Percentiles rank a stretch among this genome's conserved stretches.
phyloP scores from a whole-genome alignment of 2,113 vertebrate genomes.

The crab-eating macaque (Macaca fascicularis) region DNA sequence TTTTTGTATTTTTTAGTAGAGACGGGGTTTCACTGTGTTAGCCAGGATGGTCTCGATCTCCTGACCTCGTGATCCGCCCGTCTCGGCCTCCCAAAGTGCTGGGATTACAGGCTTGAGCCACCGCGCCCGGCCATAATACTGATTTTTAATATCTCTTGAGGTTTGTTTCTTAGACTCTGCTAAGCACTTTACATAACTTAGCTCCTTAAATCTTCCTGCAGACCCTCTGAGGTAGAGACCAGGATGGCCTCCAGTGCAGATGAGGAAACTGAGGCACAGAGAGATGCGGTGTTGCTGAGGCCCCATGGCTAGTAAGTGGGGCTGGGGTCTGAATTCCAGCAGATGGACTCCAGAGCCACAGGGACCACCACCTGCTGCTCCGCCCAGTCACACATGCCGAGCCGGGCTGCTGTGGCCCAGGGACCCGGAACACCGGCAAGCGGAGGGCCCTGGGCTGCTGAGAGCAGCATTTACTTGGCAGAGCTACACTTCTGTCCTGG shows the following conservation, averaged over 20 bases:
- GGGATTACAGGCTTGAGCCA: too few species aligned
- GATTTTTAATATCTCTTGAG: not conserved
- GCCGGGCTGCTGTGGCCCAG: not conserved
- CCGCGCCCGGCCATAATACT: not conserved
- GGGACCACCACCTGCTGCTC: too few species aligned
- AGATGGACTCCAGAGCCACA: too few species aligned
- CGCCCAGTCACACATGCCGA: rapidly evolving
- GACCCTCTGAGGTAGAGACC: not conserved
- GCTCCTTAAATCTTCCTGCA: not conserved
- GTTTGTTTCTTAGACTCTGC: not conserved
- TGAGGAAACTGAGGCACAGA: not conserved
- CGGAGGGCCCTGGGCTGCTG: too few species aligned
- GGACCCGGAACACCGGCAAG: rapidly evolving
- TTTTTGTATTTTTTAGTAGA: too few species aligned
- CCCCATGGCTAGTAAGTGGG: not conserved
- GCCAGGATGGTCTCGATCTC: too few species aligned
- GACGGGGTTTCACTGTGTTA: too few species aligned
- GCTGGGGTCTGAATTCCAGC: not conserved
- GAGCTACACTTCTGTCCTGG: not conserved
- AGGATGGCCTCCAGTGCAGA: rapidly evolving
- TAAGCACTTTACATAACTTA: not conserved
- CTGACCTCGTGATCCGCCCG: too few species aligned
- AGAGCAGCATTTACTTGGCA: not conserved
- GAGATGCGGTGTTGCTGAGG: not conserved
- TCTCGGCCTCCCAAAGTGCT: too few species aligned